Percentiles rank a stretch among this genome's conserved stretches.
Conservation (phyloP, 2,888 invertebrate species). For the Drosophila engyochracea region DNA sequence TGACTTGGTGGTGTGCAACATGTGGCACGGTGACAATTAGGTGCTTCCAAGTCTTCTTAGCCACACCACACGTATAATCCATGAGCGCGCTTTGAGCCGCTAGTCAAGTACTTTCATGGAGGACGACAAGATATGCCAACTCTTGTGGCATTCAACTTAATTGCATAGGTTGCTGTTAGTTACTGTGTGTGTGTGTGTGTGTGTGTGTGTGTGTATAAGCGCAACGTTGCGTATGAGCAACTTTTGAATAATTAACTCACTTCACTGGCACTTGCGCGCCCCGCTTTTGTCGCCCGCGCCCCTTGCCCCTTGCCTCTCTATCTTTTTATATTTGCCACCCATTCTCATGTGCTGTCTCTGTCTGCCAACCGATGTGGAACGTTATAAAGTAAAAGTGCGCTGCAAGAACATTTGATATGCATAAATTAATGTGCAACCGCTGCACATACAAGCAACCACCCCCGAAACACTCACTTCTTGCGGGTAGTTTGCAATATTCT, state of each 20-base stretch:
- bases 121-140: slow-evolving; percentile 42
- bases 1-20: slow-evolving; percentile 40
- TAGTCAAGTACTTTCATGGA: slow-evolving; percentile 10
- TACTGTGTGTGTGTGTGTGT: neutral
- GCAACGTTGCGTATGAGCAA: slow-evolving; percentile 80
- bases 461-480: neutral
- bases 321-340: slow-evolving; percentile 14
- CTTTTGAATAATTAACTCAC: slow-evolving; percentile 81
- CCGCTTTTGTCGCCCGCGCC: slow-evolving; percentile 17
- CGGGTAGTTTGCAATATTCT: slow-evolving; percentile 52
- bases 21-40: slow-evolving; percentile 42
- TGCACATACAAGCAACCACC: slow-evolving; percentile 19
- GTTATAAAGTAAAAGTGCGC: slow-evolving; percentile 70
- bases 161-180: slow-evolving; percentile 30
- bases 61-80: slow-evolving; percentile 19
- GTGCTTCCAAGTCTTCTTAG: slow-evolving; percentile 36
- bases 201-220: slow-evolving; percentile 16
- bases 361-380: slow-evolving; percentile 70
- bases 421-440: slow-evolving; percentile 72
- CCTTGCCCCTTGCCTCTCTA: neutral
- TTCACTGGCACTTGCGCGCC: slow-evolving; percentile 58
- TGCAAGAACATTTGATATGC: slow-evolving; percentile 70
- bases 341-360: slow-evolving; percentile 34
- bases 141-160: slow-evolving; percentile 49
- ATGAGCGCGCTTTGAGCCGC: slow-evolving; percentile 14